These are phyloP conservation scores for Megaptera novaeangliae DNA, from an alignment of 2,113 vertebrate genomes.

Conservation along the genomic window DNA sequence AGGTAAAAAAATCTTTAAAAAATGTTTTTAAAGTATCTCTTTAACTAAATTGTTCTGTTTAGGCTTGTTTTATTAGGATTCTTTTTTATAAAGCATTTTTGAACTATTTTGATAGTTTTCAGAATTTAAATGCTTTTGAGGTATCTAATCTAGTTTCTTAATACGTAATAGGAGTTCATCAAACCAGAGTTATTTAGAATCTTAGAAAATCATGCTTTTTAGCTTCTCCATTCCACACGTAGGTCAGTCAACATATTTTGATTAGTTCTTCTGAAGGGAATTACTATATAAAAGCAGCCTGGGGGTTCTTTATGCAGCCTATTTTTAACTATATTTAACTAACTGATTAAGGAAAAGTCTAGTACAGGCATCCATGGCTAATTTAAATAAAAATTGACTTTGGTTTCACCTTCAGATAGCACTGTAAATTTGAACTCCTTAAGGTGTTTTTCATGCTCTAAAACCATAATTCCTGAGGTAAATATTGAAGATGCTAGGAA, in stretches of 20 bases:
- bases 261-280: neutral
- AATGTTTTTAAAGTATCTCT: neutral
- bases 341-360: neutral
- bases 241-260: neutral
- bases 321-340: neutral
- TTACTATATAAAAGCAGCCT: neutral
- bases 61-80: neutral
- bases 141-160: neutral
- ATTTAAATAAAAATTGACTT: slow-evolving; percentile 45
- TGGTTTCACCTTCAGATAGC: neutral
- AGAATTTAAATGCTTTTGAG: neutral
- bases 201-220: neutral
- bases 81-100: slow-evolving; percentile 24
- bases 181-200: neutral
- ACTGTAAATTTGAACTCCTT: neutral
- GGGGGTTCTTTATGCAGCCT: neutral
- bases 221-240: neutral
- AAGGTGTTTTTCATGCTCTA: neutral
- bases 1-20: slow-evolving; percentile 83
- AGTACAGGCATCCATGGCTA: neutral
- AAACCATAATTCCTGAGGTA: neutral
- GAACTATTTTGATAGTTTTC: neutral
- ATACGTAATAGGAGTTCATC: neutral
- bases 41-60: neutral
- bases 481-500: neutral